Percentiles rank a stretch among this genome's conserved stretches.
Evolutionary conservation across 2,113 vertebrate species (phyloP).

Genomic region (Oenanthe melanoleuca): DNA sequence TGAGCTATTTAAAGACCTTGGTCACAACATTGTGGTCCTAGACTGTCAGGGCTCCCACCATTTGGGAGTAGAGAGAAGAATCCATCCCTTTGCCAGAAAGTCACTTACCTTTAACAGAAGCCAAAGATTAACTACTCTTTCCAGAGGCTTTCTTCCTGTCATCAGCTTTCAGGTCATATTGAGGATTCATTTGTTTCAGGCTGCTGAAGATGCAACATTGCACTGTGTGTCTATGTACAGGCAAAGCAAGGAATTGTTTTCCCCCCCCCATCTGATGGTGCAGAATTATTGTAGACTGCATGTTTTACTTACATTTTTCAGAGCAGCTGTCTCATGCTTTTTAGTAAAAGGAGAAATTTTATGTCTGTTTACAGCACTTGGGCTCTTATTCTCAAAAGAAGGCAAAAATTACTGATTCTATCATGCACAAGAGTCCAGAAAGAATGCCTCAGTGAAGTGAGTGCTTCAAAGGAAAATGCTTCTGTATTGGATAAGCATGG

Average conservation of each 20-base stretch:
- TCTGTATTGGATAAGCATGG: not conserved
- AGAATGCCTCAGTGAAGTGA: not conserved
- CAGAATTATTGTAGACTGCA: not conserved
- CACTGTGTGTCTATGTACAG: fast-evolving
- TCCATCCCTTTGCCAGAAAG: not conserved
- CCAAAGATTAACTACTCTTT: not conserved
- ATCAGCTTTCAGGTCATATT: not conserved
- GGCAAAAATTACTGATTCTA: not conserved
- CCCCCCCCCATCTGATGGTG: not conserved
- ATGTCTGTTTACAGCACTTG: not conserved
- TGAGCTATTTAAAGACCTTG: not conserved
- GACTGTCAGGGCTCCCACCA: not conserved
- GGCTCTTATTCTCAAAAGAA: not conserved
- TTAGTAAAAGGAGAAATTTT: not conserved
- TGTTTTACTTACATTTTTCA: not conserved
- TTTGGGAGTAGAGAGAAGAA: not conserved
- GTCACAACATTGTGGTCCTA: not conserved
- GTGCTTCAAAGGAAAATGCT: not conserved
- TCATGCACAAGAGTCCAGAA: not conserved
- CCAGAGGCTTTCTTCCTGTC: not conserved
- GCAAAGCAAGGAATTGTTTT: not conserved
- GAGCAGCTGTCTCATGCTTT: not conserved
- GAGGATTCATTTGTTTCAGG: constrained; percentile 21
- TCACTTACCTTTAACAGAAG: not conserved
- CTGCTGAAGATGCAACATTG: constrained; percentile 15